A percentile compares a stretch with the other conserved stretches of the same genome.
Conservation (phyloP, 2,113 vertebrate species). For the Ahaetulla prasina region DNA sequence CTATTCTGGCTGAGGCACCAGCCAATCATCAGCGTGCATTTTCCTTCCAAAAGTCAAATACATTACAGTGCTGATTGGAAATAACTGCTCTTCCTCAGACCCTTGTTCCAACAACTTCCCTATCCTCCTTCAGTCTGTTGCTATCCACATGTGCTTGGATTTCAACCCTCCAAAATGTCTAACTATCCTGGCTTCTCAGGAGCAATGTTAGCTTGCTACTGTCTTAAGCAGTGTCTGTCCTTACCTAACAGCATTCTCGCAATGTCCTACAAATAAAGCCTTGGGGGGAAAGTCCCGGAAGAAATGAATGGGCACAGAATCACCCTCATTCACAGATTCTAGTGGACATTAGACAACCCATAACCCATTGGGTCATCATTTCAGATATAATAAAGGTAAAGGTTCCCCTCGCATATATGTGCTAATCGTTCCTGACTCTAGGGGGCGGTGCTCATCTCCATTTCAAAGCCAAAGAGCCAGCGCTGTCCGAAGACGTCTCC, state of each 20-base stretch:
- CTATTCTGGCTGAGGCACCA: too few species aligned
- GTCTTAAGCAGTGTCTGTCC: not conserved
- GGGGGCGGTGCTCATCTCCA: too few species aligned
- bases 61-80: not conserved
- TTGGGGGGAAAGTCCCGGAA: not conserved
- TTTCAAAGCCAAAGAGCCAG: too few species aligned
- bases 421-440: too few species aligned
- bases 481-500: too few species aligned
- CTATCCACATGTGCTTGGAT: not conserved
- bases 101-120: not conserved
- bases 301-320: not conserved
- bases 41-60: too few species aligned
- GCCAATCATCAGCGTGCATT: too few species aligned
- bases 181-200: not conserved
- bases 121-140: not conserved
- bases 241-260: not conserved
- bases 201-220: not conserved
- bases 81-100: not conserved
- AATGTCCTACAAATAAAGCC: not conserved
- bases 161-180: not conserved
- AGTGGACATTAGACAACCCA: not conserved
- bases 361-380: not conserved
- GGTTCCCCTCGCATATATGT: too few species aligned
- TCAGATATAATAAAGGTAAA: not conserved
- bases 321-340: not conserved